These are phyloP conservation scores for Globia sparganii DNA, from an alignment of 2,888 invertebrate species.

Conservation along the genomic window DNA sequence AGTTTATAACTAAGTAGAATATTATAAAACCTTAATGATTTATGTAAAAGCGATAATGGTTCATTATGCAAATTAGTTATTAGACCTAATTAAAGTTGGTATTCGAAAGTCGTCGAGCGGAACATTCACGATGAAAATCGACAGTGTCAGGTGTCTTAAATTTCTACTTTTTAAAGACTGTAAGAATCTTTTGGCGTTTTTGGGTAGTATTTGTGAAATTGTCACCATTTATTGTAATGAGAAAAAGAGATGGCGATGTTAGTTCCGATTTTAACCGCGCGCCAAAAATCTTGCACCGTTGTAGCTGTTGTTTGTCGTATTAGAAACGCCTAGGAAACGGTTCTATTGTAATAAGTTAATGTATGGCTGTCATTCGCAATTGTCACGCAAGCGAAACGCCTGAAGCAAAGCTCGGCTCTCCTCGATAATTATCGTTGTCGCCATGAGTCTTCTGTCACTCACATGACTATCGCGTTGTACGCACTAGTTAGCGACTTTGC, in stretches of 20 bases:
- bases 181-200: not conserved
- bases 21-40: slow-evolving; percentile 40
- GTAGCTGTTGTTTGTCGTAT: not conserved
- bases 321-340: slow-evolving; percentile 6
- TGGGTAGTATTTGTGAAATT: not conserved
- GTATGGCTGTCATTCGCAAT: not conserved
- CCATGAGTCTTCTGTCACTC: slow-evolving; percentile 7
- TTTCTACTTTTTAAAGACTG: not conserved
- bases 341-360: slow-evolving; percentile 29
- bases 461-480: slow-evolving; percentile 16
- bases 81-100: slow-evolving; percentile 46
- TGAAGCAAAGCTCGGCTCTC: slow-evolving; percentile 7
- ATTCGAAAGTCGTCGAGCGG: slow-evolving; percentile 46
- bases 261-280: not conserved
- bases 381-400: slow-evolving; percentile 13
- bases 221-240: not conserved
- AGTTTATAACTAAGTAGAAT: slow-evolving; percentile 22
- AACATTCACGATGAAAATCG: slow-evolving; percentile 38
- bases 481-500: slow-evolving; percentile 37
- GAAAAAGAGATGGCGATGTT: not conserved
- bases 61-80: slow-evolving; percentile 55
- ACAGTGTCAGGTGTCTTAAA: not conserved
- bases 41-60: slow-evolving; percentile 46
- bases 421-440: slow-evolving; percentile 20
- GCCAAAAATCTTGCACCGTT: not conserved